A percentile compares a stretch with the other conserved stretches of the same genome.
These are phyloP conservation scores for Cancer borealis DNA, from an alignment of 2,888 invertebrate genomes.

Conservation along the genomic window DNA sequence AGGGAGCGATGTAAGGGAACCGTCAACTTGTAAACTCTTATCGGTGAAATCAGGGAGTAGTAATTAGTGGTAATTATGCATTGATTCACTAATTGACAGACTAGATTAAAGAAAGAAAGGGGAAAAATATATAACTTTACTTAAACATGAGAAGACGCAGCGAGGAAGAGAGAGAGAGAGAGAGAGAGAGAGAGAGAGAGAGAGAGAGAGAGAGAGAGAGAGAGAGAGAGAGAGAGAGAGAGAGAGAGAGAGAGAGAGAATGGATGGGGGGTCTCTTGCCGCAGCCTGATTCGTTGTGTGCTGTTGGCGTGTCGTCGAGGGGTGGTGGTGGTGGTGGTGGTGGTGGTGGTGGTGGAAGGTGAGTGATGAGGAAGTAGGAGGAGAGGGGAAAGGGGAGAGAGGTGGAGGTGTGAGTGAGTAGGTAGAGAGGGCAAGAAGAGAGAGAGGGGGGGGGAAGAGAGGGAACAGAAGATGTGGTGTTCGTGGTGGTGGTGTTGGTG, in stretches of 20 bases:
- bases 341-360: neutral
- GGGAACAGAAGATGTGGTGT: neutral
- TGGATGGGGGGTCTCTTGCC: neutral
- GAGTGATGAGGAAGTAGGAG: neutral
- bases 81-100: slow-evolving; percentile 11
- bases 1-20: neutral
- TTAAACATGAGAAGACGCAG: neutral
- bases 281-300: neutral
- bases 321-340: neutral
- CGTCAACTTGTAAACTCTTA: neutral
- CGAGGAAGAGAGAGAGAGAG: neutral
- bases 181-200: slow-evolving; percentile 13
- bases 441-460: neutral
- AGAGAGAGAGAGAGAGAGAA: slow-evolving; percentile 48
- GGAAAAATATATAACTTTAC: neutral
- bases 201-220: slow-evolving; percentile 38
- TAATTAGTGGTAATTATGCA: neutral
- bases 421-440: neutral
- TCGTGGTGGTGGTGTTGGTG: slow-evolving; percentile 40
- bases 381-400: neutral
- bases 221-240: slow-evolving; percentile 38
- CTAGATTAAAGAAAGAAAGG: neutral
- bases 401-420: slow-evolving; percentile 2
- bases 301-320: slow-evolving; percentile 1
- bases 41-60: neutral